Base-by-base conservation (phyloP, 2,797 vertebrate species). In the Delichon dasypus region DNA sequence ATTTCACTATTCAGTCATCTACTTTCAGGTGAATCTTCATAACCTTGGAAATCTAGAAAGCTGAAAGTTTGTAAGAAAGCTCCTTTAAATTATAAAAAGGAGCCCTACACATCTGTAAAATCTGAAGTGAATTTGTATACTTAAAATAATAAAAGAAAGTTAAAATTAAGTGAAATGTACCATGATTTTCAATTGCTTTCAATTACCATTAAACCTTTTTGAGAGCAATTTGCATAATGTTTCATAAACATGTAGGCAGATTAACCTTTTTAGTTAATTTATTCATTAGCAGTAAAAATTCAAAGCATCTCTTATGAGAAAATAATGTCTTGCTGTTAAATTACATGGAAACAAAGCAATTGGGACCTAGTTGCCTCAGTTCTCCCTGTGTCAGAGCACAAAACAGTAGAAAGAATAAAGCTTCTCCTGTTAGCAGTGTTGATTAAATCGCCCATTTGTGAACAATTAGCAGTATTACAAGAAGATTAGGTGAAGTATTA, bases 261-360 rank as follows among this genome's bases (percentile, higher is more conserved):
- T 98, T 98, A 98, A 98, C 98, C 98, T 98, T 98, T 98, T 98
- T 97, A 96, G 97, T 98, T 98, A 98, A 98, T 98, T 98, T 98
- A 98, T 98, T 98, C 98, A 98, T 98, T 98, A 98, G 97, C 97
- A 97, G 96, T 98, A 98, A 98, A 98, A 97, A 98, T 98, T 98
- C 97, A 97, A 97, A 98, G 97, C 95, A 96, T 92, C 96, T 98
- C 97, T 98, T 98, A 97, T 94, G 96, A 97, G 98, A 97, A 98
- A 98, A 97, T 98, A 98, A 97, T 97, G 97, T 97, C 97, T 96
- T 96, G 94, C 96, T 98, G 98, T 97, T 98, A 98, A 98, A 98
- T 98, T 98, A 97, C 97, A 97, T 93, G 97, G 98, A 98, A 98
- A 98, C 97, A 98, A 98, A 98, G 97, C 97, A 97, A 97, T 88